These are phyloP conservation scores for Flabesymbios commensalis DNA, from an alignment of 2,888 invertebrate genomes.

Conservation along the genomic window DNA sequence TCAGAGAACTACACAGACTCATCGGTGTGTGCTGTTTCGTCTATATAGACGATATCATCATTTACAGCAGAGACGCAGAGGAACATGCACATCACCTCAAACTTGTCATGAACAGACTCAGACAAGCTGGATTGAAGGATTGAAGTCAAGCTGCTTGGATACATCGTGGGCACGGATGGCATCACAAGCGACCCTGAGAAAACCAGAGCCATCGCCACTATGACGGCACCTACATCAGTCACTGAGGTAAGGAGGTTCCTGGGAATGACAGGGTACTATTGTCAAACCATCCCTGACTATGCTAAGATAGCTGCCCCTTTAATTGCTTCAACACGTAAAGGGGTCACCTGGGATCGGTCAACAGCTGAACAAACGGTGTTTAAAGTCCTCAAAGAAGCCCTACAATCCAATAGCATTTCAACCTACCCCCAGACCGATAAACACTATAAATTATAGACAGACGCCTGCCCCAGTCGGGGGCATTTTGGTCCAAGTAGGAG, in stretches of 20 bases:
- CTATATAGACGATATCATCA: not conserved
- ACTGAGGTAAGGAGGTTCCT: slow-evolving; percentile 13
- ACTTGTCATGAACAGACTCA: not conserved
- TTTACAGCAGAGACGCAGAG: not conserved
- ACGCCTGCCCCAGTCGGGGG: not conserved
- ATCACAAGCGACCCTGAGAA: slow-evolving; percentile 26
- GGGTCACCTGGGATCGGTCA: slow-evolving; percentile 7
- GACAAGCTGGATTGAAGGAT: not conserved
- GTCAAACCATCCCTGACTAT: slow-evolving; percentile 11
- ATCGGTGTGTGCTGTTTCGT: not conserved
- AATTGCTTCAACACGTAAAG: not conserved
- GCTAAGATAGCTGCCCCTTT: slow-evolving; percentile 12
- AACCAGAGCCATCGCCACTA: slow-evolving; percentile 7
- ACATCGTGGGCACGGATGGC: slow-evolving; percentile 21
- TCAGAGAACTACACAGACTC: slow-evolving; percentile 4
- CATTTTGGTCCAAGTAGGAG: slow-evolving; percentile 2
- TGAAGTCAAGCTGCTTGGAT: slow-evolving; percentile 26
- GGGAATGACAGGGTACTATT: slow-evolving; percentile 21
- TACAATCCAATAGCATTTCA: too few species aligned
- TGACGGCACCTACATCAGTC: slow-evolving; percentile 1
- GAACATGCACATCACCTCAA: not conserved
- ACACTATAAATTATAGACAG: too few species aligned
- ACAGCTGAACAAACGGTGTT: not conserved
- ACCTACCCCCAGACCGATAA: too few species aligned
- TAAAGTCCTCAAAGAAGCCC: not conserved